phyloP scores from a whole-genome alignment of 2,797 vertebrate species.

The Pipistrellus nathusii region DNA sequence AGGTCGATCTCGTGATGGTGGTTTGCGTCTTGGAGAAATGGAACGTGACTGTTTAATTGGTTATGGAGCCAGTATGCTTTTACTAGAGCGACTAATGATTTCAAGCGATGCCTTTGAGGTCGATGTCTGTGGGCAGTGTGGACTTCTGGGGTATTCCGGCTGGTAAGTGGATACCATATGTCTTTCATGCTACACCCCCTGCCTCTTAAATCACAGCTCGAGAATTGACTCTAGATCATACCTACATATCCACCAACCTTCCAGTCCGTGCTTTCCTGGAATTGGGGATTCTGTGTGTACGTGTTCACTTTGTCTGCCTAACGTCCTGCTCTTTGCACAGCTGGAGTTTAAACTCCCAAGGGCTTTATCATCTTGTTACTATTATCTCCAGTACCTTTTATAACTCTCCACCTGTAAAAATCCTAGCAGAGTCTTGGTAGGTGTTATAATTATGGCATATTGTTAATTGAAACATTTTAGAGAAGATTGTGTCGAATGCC shows the following conservation, averaged over 20 bases:
- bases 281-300: neutral
- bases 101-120: constrained; percentile 99
- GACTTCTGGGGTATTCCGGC: constrained; percentile 97
- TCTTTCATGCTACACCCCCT: neutral
- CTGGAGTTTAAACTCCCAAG: neutral
- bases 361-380: neutral
- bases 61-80: constrained; percentile 98
- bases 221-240: neutral
- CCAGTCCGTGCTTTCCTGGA: neutral
- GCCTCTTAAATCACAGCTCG: constrained; percentile 32
- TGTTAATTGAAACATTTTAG: neutral
- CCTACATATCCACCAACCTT: neutral
- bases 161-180: constrained; percentile 91
- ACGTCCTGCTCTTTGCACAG: neutral
- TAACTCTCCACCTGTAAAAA: neutral
- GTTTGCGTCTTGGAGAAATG: constrained; percentile 98
- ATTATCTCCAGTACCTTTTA: neutral
- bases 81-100: constrained; percentile 99
- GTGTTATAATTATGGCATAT: neutral
- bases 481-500: neutral
- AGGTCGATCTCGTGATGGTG: constrained; percentile 97
- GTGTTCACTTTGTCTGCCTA: neutral
- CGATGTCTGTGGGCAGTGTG: constrained; percentile 98
- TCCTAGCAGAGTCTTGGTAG: neutral
- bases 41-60: constrained; percentile 99